A percentile compares a stretch with the other conserved stretches of the same genome.
Conservation (phyloP, 2,888 invertebrate species). For the Rotaria socialis region DNA sequence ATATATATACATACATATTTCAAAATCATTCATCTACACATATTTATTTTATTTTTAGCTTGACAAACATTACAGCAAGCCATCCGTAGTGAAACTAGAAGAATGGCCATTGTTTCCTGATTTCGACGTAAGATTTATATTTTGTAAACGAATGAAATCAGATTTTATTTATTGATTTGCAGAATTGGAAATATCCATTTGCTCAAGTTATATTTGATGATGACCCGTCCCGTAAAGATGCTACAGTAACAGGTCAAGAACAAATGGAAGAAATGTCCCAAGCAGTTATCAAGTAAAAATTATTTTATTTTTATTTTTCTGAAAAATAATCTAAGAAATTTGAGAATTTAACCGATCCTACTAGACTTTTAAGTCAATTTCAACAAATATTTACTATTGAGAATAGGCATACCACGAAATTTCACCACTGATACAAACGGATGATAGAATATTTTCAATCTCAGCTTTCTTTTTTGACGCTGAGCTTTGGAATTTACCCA, state of each 20-base stretch:
- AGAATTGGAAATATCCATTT: slow-evolving; percentile 93
- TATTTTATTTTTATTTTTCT: not conserved
- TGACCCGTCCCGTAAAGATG: slow-evolving; percentile 86
- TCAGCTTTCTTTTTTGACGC: too few species aligned
- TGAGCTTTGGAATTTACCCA: too few species aligned
- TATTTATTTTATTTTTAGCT: slow-evolving; percentile 61
- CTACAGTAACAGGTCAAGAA: slow-evolving; percentile 74
- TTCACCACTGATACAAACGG: too few species aligned
- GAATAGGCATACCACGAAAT: too few species aligned
- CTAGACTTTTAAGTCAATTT: too few species aligned
- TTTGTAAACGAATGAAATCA: not conserved
- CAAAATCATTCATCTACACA: too few species aligned
- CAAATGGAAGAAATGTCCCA: slow-evolving; percentile 90
- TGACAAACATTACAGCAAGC: slow-evolving; percentile 89
- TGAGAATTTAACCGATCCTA: too few species aligned
- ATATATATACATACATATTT: too few species aligned
- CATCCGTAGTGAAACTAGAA: slow-evolving; percentile 84
- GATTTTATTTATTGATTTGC: slow-evolving; percentile 49
- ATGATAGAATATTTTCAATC: too few species aligned
- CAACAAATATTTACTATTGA: too few species aligned
- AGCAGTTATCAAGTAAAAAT: slow-evolving; percentile 83
- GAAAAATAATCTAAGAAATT: not conserved
- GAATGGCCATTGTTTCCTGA: slow-evolving; percentile 84
- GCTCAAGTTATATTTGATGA: slow-evolving; percentile 94
- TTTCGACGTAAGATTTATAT: slow-evolving; percentile 67